Conservation (phyloP, 2,888 invertebrate species). For the Tachina lurida region DNA sequence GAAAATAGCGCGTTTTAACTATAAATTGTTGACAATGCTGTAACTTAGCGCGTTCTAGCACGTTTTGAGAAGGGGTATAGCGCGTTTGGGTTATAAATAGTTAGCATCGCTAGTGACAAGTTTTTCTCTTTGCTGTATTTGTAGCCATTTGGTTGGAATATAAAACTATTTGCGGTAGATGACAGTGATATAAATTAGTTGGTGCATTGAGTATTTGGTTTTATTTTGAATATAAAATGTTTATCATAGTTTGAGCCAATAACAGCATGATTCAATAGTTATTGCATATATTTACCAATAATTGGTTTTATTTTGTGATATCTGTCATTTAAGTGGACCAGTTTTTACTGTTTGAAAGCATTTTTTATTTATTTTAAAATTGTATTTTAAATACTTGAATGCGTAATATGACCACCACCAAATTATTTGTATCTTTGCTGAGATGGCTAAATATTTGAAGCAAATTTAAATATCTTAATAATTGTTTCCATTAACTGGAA, state of each 20-base stretch:
- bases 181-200: slow-evolving; percentile 56
- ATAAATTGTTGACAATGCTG: too few relatives aligned
- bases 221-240: background rate
- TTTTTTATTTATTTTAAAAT: background rate
- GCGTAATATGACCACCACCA: background rate
- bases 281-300: slow-evolving; percentile 40
- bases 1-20: too few relatives aligned
- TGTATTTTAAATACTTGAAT: background rate
- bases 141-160: slow-evolving; percentile 18
- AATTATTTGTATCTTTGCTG: too few relatives aligned
- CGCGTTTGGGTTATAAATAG: too few relatives aligned
- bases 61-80: too few relatives aligned
- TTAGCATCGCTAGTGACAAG: too few relatives aligned
- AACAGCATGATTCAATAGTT: slow-evolving; percentile 9
- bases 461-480: too few relatives aligned
- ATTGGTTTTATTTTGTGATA: slow-evolving; percentile 18
- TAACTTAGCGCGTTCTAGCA: too few relatives aligned
- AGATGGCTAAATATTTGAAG: too few relatives aligned
- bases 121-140: slow-evolving; percentile 29
- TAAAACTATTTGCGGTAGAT: slow-evolving; percentile 15
- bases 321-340: slow-evolving; percentile 6
- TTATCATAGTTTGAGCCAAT: slow-evolving; percentile 5
- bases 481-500: too few relatives aligned
- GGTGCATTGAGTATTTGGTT: slow-evolving; percentile 24
- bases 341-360: background rate